phyloP scores from a whole-genome alignment of 2,797 vertebrate species.

The Menidia menidia region DNA sequence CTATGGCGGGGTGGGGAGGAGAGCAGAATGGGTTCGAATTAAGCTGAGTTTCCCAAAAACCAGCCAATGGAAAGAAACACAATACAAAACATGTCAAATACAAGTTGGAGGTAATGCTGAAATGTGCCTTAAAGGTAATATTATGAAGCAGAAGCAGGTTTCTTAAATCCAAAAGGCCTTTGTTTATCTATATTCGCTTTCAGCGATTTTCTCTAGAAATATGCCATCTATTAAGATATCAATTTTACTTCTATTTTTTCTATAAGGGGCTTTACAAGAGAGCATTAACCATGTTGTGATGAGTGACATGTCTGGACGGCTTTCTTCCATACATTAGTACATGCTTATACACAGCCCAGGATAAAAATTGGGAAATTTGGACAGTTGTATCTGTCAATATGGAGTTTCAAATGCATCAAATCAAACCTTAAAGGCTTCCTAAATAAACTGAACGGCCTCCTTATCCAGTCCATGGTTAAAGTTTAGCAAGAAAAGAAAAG shows the following conservation, averaged over 20 bases:
- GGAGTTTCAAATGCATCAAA: background rate
- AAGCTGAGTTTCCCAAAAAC: slow-evolving; percentile 56
- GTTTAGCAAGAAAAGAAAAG: slow-evolving; percentile 5
- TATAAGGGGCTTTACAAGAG: background rate
- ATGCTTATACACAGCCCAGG: background rate
- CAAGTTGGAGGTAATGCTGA: background rate
- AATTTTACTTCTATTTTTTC: background rate
- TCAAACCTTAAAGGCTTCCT: background rate
- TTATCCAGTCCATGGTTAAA: background rate
- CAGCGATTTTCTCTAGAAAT: too few species aligned
- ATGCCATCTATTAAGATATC: background rate
- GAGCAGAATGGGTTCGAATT: slow-evolving; percentile 52
- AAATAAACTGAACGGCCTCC: background rate
- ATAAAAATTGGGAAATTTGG: background rate
- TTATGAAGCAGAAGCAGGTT: too few species aligned
- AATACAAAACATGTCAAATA: background rate
- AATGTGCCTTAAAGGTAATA: too few species aligned
- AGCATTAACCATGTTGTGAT: background rate
- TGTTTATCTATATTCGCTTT: too few species aligned
- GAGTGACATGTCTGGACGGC: background rate
- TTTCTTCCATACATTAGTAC: background rate
- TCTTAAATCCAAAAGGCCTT: too few species aligned
- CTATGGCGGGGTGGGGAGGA: slow-evolving; percentile 56
- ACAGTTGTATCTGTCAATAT: background rate
- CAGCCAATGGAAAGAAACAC: background rate